These are phyloP conservation scores for Lithobates pipiens DNA, from an alignment of 2,797 vertebrate species.

Conservation along the genomic window DNA sequence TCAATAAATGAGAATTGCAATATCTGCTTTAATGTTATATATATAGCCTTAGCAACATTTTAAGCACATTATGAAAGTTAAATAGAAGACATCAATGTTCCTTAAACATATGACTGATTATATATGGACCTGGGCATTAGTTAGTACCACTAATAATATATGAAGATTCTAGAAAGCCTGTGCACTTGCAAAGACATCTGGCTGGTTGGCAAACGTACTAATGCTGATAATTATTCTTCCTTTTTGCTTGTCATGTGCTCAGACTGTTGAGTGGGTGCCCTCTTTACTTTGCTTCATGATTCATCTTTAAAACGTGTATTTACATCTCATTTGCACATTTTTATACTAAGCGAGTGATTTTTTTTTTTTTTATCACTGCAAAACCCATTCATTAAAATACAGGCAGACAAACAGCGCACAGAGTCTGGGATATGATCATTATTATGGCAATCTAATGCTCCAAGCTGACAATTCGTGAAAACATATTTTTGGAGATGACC, in stretches of 20 bases:
- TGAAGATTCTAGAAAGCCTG: conserved; percentile 3
- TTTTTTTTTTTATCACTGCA: not conserved
- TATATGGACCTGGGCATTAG: not conserved
- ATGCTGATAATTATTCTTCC: conserved; percentile 39
- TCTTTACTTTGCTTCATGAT: conserved; percentile 42
- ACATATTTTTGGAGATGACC: not conserved
- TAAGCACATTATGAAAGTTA: no score
- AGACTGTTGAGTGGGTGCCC: conserved; percentile 51
- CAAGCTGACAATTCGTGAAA: not conserved
- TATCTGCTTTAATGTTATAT: no score
- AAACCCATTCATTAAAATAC: conserved; percentile 55
- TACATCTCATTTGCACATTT: conserved; percentile 58
- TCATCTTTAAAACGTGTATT: conserved; percentile 50
- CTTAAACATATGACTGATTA: not conserved
- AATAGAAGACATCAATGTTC: not conserved
- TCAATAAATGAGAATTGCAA: no score
- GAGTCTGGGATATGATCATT: not conserved
- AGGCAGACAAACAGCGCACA: not conserved
- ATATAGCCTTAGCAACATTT: no score
- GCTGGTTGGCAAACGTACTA: conserved; percentile 16
- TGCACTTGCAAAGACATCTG: conserved; percentile 37
- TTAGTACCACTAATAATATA: conserved; percentile 12
- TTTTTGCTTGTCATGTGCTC: conserved; percentile 43
- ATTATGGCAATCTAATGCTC: not conserved
- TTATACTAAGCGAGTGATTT: not conserved